Conservation (phyloP, 2,797 vertebrate genomes). For the Balearica regulorum region DNA sequence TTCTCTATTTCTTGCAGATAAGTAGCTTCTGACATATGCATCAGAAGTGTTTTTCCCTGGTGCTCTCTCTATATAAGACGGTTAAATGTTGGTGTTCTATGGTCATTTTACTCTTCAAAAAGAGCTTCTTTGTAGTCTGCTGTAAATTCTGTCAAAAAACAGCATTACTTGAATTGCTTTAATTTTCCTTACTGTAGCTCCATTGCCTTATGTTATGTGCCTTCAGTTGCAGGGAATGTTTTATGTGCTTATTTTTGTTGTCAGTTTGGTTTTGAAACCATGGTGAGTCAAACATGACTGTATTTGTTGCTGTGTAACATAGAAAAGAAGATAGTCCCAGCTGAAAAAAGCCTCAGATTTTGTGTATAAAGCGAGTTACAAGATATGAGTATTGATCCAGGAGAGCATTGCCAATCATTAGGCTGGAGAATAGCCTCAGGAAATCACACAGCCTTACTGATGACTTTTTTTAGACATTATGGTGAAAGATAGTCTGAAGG, state of each 20-base stretch:
- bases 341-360: not conserved
- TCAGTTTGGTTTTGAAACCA: not conserved
- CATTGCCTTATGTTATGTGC: not conserved
- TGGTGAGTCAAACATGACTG: not conserved
- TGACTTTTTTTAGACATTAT: not conserved
- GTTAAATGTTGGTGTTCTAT: not conserved
- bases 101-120: not conserved
- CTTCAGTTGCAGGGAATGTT: not conserved
- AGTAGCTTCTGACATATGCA: not conserved
- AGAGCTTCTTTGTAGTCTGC: not conserved
- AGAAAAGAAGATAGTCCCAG: not conserved
- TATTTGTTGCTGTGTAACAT: not conserved
- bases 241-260: slow-evolving; percentile 2
- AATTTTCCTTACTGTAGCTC: not conserved
- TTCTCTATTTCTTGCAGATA: not conserved
- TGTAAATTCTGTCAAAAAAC: not conserved
- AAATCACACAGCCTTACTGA: not conserved
- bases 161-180: not conserved
- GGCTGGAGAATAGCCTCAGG: not conserved
- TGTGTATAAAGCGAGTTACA: not conserved
- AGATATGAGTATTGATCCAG: not conserved
- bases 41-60: not conserved
- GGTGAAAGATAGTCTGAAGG: not conserved
- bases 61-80: not conserved
- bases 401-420: not conserved